phyloP scores from a whole-genome alignment of 53 echinoderm and acorn worm species.

The Zoroaster sp. region DNA sequence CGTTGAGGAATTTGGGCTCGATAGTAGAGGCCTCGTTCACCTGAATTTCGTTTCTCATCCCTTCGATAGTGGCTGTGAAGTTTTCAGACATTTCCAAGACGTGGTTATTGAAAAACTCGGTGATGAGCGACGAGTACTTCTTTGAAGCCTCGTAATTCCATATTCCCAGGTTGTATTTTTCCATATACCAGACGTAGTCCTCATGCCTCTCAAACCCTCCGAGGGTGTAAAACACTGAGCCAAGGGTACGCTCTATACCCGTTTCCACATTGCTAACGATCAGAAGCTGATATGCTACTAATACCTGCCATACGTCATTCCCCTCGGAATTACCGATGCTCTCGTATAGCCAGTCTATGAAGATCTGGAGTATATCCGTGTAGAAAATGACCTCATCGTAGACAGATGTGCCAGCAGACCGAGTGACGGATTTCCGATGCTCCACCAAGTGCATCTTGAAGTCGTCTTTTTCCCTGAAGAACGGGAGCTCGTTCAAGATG shows the following conservation, averaged over 20 bases:
- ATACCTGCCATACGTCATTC: slow-evolving; percentile 72
- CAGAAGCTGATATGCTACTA: slow-evolving; percentile 85
- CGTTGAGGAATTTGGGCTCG: slow-evolving; percentile 62
- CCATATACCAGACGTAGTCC: slow-evolving; percentile 84
- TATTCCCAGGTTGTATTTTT: slow-evolving; percentile 78
- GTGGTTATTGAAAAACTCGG: slow-evolving; percentile 55
- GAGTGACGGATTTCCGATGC: slow-evolving; percentile 64
- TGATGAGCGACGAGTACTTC: slow-evolving; percentile 69
- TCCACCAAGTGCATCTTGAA: slow-evolving; percentile 69
- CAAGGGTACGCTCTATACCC: slow-evolving; percentile 86
- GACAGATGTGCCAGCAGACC: slow-evolving; percentile 72
- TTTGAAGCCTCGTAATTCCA: slow-evolving; percentile 76
- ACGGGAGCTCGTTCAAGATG: slow-evolving; percentile 76
- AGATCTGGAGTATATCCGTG: slow-evolving; percentile 81
- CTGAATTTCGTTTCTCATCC: slow-evolving; percentile 64
- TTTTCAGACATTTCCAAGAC: slow-evolving; percentile 46
- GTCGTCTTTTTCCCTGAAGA: slow-evolving; percentile 80
- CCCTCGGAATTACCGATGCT: slow-evolving; percentile 88
- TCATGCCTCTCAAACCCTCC: slow-evolving; percentile 74
- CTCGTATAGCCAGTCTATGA: slow-evolving; percentile 93
- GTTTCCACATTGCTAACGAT: slow-evolving; percentile 91
- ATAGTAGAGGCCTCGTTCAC: slow-evolving; percentile 24
- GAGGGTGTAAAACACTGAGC: slow-evolving; percentile 71
- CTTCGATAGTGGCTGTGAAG: slow-evolving; percentile 61
- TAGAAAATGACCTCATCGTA: slow-evolving; percentile 84